Base-by-base conservation (phyloP, 2,797 vertebrate species). In the Xyrichtys novacula region DNA sequence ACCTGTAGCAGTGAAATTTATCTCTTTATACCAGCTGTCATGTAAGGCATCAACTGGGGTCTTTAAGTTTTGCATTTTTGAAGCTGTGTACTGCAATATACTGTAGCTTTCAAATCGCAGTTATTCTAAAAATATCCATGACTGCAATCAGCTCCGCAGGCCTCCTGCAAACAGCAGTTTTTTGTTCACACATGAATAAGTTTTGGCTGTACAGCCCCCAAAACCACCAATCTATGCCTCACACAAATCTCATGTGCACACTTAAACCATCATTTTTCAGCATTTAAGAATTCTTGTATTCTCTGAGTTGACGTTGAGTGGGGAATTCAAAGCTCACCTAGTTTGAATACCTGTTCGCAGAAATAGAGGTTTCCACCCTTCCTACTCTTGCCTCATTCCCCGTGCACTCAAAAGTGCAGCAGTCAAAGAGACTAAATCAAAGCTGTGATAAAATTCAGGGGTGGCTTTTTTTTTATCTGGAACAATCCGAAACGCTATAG, bases 341-440 rank as follows among this genome's bases (percentile, higher is more conserved):
- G 3, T 32, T 7, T 32, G 7, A 10, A 32, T 32, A 10, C 31
- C 7, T 3, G 31, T 32, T 32, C 23, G 40, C 52, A 53, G 71
- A 68, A 71, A 65, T 48, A 73, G 49, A 76, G 4, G 0, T n/a
- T 23, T 54, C 34, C 61, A 44, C 26, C 22, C 39, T 80, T 28
- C 57, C 57, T 68, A 61, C 42, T 65, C 42, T 52, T 52, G 46
- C 68, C 62, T 71, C 55, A 31, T 23, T 55, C 20, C 54, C 64
- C 57, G 31, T 64, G 38, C 42, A 64, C 69, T 71, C 38, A 25
- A 54, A 54, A 71, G 32, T 47, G 57, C 57, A 78, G 62, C 65
- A 83, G 69, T 82, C 74, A 76, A 77, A 85, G 78, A 85, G 72
- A 89, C 78, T 70, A 53, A 76, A 76, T 70, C 57, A 76, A 84